Conservation (phyloP, 2,797 vertebrate species). For the Coilia nasus region DNA sequence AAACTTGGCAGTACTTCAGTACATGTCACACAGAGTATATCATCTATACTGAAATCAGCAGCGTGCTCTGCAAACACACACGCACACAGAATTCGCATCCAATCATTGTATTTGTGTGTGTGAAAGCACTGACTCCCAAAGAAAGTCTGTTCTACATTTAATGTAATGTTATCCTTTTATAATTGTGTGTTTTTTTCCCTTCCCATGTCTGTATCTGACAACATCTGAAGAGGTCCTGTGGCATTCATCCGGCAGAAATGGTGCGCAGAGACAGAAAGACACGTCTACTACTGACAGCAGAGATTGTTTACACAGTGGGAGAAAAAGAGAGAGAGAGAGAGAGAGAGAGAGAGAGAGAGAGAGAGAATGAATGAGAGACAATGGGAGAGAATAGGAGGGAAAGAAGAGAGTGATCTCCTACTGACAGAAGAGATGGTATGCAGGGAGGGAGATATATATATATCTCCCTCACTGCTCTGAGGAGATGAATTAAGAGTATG, state of each 20-base stretch:
- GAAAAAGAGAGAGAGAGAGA: too few species aligned
- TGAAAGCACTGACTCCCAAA: neutral
- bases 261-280: neutral
- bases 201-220: neutral
- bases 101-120: neutral
- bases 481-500: neutral
- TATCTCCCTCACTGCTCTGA: too few species aligned
- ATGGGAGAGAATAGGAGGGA: too few species aligned
- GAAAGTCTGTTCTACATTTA: constrained; percentile 3
- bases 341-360: too few species aligned
- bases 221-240: neutral
- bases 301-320: too few species aligned
- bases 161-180: neutral
- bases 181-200: neutral
- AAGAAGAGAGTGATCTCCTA: too few species aligned
- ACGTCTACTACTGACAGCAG: neutral
- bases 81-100: neutral
- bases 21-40: neutral
- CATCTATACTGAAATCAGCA: neutral
- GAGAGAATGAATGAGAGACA: too few species aligned
- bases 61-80: neutral
- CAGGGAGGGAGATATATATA: too few species aligned
- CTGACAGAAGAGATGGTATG: too few species aligned
- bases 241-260: neutral
- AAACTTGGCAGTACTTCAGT: neutral